These are phyloP conservation scores for Drosophila birchii DNA, from an alignment of 2,888 invertebrate species.

Conservation along the genomic window DNA sequence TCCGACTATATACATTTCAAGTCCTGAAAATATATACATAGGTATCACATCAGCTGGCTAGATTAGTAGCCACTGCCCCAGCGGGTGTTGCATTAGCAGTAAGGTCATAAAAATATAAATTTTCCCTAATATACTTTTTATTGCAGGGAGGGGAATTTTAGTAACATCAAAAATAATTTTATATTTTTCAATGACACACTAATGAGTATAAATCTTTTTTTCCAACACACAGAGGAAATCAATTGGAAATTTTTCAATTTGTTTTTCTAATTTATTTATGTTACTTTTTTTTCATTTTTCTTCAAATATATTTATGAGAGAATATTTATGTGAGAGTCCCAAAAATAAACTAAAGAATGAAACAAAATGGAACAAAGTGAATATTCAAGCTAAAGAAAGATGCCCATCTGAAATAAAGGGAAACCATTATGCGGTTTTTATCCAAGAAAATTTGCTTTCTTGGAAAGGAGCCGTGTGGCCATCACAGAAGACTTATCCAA, in stretches of 20 bases:
- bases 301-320: constrained; percentile 57
- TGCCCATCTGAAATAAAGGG: constrained; percentile 5
- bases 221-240: neutral
- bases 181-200: neutral
- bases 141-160: neutral
- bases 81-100: constrained; percentile 18
- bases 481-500: constrained; percentile 33
- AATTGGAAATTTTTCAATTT: neutral
- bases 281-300: constrained; percentile 36
- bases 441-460: neutral
- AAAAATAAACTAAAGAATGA: constrained; percentile 25
- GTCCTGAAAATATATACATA: constrained; percentile 20
- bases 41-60: constrained; percentile 6
- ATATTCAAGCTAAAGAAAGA: constrained; percentile 14
- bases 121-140: constrained; percentile 12
- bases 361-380: neutral
- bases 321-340: constrained; percentile 19
- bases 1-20: constrained; percentile 11
- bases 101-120: constrained; percentile 2
- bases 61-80: neutral
- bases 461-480: neutral
- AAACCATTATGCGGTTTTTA: neutral
- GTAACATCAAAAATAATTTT: too few species aligned
- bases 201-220: neutral
- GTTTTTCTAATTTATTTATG: neutral